Base-by-base conservation (phyloP, 2,888 invertebrate species). In the Mythimna vitellina region DNA sequence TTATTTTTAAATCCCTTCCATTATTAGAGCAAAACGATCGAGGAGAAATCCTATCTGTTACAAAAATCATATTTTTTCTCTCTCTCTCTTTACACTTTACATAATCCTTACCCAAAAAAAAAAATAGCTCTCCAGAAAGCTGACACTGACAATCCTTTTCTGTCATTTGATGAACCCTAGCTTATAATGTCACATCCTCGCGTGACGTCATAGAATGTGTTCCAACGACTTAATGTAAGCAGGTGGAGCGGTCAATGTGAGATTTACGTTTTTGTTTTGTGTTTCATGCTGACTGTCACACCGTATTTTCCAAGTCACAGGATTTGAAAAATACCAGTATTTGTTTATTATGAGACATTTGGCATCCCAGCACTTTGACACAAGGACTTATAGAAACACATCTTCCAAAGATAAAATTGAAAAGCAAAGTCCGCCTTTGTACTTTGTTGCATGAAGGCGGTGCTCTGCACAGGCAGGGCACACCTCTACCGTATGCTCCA, bases 231-330 rank as follows among this genome's bases (percentile, higher is more conserved):
- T 66, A 72, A 80, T 57, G 66, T 66, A 72, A 64, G 56, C 78
- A 82, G 78, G 72, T 72, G 82, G 22, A 77, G 62, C 54, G 78
- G 82, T 78, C 78, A 78, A 81, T 76, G 49, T 51, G 70, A 76
- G 70, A 78, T 76, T 81, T 76, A 78, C 78, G 77, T 81, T 78
- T 75, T 76, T 78, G 69, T 81, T 81, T 62, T 76, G 57, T 75
- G n/a, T 65, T 46, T 64, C 17, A 29, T n/a, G 29, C 58, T 10
- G 49, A 53, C 61, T 57, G 46, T 79, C 42, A 74, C 75, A 76
- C 73, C 78, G 71, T 61, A 62, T 32, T 64, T 69, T 8, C 35
- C 35, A 35, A 9, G 9, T 35, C 35, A 9, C 35, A 1, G 35
- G 10, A 46, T 32, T 46, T 4, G 17, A 67, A 46, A 67, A 25